A percentile compares a stretch with the other conserved stretches of the same genome.
Conservation (phyloP, 2,113 vertebrate genomes). For the Cyprinodon tularosa region DNA sequence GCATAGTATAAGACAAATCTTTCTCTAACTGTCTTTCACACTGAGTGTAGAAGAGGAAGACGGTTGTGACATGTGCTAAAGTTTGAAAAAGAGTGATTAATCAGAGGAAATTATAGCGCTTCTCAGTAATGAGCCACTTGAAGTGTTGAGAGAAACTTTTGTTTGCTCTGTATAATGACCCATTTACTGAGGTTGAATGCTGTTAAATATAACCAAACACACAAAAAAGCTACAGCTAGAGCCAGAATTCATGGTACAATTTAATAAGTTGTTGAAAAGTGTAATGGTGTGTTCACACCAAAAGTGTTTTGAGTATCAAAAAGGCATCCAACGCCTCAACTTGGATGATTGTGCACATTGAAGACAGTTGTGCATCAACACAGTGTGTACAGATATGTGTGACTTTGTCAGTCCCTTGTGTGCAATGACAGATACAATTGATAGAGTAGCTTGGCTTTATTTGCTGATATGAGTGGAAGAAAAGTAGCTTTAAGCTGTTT, state of each 20-base stretch:
- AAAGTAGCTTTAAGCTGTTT: too few relatives aligned
- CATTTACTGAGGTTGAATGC: neutral
- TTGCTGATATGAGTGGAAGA: too few relatives aligned
- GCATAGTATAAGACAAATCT: conserved; percentile 27
- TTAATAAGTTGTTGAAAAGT: conserved; percentile 1
- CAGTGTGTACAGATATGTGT: too few relatives aligned
- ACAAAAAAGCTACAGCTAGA: neutral
- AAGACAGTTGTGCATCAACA: too few relatives aligned
- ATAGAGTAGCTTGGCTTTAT: too few relatives aligned
- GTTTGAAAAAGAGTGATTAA: conserved; percentile 13
- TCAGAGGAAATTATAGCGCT: conserved; percentile 20
- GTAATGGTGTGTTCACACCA: neutral
- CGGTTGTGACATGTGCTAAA: conserved; percentile 16
- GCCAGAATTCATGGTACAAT: neutral
- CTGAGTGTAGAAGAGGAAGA: conserved; percentile 22
- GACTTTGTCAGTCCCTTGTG: too few relatives aligned
- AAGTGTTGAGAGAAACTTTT: neutral
- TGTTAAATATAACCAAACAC: neutral
- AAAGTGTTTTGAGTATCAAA: too few relatives aligned
- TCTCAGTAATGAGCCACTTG: neutral
- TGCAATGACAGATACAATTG: too few relatives aligned
- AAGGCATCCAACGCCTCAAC: too few relatives aligned
- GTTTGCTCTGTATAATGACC: neutral
- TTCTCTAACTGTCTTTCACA: conserved; percentile 19
- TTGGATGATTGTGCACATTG: too few relatives aligned